These are phyloP conservation scores for Homarus americanus DNA, from an alignment of 1,140 invertebrate genomes.

Conservation along the genomic window DNA sequence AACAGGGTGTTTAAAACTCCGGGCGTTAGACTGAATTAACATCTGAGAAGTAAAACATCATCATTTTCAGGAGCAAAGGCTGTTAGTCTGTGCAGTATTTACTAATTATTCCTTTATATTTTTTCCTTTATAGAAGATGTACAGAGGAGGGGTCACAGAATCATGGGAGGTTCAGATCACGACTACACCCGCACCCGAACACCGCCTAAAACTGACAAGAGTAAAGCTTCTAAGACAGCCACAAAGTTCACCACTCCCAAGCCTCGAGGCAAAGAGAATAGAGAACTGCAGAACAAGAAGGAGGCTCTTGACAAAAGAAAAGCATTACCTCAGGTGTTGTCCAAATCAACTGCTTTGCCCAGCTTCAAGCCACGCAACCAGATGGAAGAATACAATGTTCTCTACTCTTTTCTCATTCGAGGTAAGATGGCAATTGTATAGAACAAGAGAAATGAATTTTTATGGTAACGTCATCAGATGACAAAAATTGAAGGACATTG, in stretches of 20 bases:
- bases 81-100: no score
- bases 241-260: slow-evolving; percentile 55
- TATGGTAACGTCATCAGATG: no score
- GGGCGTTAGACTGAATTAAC: no score
- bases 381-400: slow-evolving; percentile 72
- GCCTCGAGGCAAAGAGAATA: slow-evolving; percentile 68
- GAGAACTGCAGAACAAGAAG: slow-evolving; percentile 32
- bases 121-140: slow-evolving; percentile 26
- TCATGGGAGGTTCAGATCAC: slow-evolving; percentile 59
- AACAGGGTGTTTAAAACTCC: no score
- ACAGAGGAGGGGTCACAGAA: slow-evolving; percentile 16
- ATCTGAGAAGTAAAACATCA: no score
- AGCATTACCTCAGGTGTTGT: neutral
- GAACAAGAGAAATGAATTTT: no score
- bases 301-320: slow-evolving; percentile 55
- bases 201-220: slow-evolving; percentile 51
- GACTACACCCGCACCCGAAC: slow-evolving; percentile 69
- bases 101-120: no score
- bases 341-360: slow-evolving; percentile 1
- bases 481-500: no score
- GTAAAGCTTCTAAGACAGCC: slow-evolving; percentile 29
- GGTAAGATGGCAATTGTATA: no score
- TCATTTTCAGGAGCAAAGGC: no score
- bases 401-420: slow-evolving; percentile 69
- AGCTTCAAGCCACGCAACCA: slow-evolving; percentile 65